Conservation (phyloP, 1,140 invertebrate species). For the Doryteuthis pealeii region DNA sequence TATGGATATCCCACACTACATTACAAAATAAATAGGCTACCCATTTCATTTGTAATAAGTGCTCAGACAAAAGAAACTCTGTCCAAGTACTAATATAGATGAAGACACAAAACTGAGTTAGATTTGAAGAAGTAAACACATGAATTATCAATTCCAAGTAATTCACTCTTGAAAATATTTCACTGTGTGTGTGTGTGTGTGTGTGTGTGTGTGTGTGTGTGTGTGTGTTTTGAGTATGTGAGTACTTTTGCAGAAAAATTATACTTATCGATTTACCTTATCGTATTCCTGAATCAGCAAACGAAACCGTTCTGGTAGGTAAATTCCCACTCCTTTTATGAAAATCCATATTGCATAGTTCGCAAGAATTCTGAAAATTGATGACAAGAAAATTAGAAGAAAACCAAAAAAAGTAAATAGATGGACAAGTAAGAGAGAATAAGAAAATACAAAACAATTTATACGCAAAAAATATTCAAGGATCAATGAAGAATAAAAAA, state of each 20-base stretch:
- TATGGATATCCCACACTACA: no score
- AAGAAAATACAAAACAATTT: not conserved
- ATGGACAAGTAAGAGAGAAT: not conserved
- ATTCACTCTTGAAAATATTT: no score
- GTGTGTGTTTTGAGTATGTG: no score
- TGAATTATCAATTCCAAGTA: no score
- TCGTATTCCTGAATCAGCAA: conserved; percentile 74
- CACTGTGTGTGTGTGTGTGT: not conserved
- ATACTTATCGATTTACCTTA: conserved; percentile 62
- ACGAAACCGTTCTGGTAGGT: conserved; percentile 79
- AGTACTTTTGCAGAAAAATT: no score
- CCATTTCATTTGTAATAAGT: no score
- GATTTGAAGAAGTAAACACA: no score
- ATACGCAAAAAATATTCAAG: not conserved
- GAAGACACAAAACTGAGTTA: no score
- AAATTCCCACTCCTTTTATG: conserved; percentile 78
- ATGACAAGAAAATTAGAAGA: not conserved
- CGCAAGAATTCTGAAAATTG: conserved; percentile 63
- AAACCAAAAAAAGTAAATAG: not conserved
- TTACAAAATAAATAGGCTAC: no score
- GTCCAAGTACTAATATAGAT: no score
- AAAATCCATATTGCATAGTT: conserved; percentile 86
- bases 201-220: conserved; percentile 26
- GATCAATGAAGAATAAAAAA: not conserved
- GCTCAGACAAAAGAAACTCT: no score